phyloP scores from a whole-genome alignment of 64 coral and sea anemone genomes.

The Porites australiensis region DNA sequence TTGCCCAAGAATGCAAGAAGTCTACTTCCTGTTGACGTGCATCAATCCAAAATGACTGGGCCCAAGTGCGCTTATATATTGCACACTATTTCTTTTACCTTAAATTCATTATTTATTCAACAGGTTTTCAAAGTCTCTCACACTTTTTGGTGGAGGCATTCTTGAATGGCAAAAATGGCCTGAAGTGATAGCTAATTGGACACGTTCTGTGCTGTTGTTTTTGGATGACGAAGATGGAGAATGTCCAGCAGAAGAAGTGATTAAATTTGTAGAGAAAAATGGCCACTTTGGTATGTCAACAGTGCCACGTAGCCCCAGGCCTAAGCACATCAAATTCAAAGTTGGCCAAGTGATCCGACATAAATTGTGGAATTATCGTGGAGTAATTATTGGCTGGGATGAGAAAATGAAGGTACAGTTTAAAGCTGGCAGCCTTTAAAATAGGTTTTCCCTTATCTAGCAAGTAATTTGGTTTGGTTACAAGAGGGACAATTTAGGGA shows the following conservation, averaged over 20 bases:
- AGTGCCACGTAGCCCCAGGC: constrained; percentile 67
- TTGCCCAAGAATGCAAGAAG: too few species aligned
- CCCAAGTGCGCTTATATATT: neutral
- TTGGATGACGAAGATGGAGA: constrained; percentile 79
- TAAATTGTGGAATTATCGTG: constrained; percentile 88
- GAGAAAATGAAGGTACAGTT: constrained; percentile 79
- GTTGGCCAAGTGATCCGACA: constrained; percentile 96
- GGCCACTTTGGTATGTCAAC: constrained; percentile 87
- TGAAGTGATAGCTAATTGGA: constrained; percentile 59
- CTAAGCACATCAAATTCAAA: constrained; percentile 79
- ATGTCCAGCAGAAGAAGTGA: constrained; percentile 90
- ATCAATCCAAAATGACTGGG: neutral
- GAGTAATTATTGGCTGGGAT: constrained; percentile 98
- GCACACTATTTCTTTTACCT: too few species aligned
- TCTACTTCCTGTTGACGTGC: too few species aligned
- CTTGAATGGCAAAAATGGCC: constrained; percentile 80
- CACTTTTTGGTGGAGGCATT: constrained; percentile 60
- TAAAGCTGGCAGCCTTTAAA: too few species aligned
- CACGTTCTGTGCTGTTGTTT: constrained; percentile 30
- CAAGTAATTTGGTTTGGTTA: too few species aligned
- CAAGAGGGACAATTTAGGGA: too few species aligned
- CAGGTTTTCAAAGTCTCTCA: constrained; percentile 61
- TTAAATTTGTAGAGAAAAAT: constrained; percentile 76
- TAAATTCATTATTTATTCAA: neutral
- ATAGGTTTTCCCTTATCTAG: too few species aligned